A percentile compares a stretch with the other conserved stretches of the same genome.
phyloP scores from a whole-genome alignment of 2,113 vertebrate genomes.

The Trichomycterus rosablanca region DNA sequence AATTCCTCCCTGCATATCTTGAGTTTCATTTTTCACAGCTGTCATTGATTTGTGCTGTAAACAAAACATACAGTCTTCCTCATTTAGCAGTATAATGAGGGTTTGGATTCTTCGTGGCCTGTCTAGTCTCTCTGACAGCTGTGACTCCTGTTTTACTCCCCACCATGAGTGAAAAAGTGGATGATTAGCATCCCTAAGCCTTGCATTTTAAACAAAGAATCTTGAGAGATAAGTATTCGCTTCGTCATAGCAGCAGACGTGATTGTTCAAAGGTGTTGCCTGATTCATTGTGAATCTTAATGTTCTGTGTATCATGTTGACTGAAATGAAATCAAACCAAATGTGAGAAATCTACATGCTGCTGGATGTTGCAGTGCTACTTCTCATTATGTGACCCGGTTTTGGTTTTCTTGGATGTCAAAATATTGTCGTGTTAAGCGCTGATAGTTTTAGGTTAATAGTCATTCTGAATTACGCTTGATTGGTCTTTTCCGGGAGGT shows the following conservation, averaged over 20 bases:
- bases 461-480: constrained; percentile 63
- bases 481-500: constrained; percentile 56
- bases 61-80: constrained; percentile 56
- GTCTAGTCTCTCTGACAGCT: constrained; percentile 52
- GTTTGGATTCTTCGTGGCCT: constrained; percentile 52
- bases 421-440: constrained; percentile 60
- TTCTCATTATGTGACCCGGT: constrained; percentile 62
- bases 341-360: too few relatives aligned
- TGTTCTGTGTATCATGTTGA: too few relatives aligned
- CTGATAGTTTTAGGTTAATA: constrained; percentile 75
- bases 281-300: too few relatives aligned
- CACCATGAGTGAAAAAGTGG: constrained; percentile 55
- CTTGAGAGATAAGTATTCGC: too few relatives aligned
- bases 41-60: constrained; percentile 58
- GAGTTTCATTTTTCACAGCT: constrained; percentile 52
- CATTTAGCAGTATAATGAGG: constrained; percentile 55
- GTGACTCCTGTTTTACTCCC: constrained; percentile 54
- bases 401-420: constrained; percentile 59
- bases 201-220: constrained; percentile 50
- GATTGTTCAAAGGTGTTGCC: too few relatives aligned
- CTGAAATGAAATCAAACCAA: too few relatives aligned
- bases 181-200: constrained; percentile 59
- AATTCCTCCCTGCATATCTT: constrained; percentile 47
- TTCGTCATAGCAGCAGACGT: too few relatives aligned
- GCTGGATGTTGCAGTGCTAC: constrained; percentile 41